Conservation (phyloP, 2,797 vertebrate genomes). For the Cirrhinus mrigala region DNA sequence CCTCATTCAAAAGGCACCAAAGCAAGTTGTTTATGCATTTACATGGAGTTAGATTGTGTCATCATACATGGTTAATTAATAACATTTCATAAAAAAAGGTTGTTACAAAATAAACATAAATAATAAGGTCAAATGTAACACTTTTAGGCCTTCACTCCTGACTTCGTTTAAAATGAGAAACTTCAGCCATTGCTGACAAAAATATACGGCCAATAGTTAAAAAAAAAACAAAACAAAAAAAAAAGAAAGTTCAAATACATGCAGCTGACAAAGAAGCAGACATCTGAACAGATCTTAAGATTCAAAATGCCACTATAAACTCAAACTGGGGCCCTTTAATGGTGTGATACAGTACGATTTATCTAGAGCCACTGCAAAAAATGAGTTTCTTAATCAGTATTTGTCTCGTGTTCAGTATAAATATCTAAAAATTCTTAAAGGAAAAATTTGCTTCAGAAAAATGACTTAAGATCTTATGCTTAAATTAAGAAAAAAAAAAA, state of each 20-base stretch:
- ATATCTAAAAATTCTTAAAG: neutral
- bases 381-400: too few relatives aligned
- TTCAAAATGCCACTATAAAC: neutral
- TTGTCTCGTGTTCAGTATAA: neutral
- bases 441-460: neutral
- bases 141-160: neutral
- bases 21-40: neutral
- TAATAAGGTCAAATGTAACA: neutral
- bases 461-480: neutral
- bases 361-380: constrained; percentile 21
- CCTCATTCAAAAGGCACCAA: neutral
- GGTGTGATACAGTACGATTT: constrained; percentile 2
- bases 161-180: constrained; percentile 5
- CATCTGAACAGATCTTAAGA: neutral
- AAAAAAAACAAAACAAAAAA: neutral
- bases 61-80: neutral
- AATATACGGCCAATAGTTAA: neutral
- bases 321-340: constrained; percentile 15
- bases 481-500: neutral
- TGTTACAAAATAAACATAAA: constrained; percentile 13
- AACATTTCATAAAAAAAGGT: constrained; percentile 1
- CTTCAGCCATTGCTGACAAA: neutral
- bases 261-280: neutral
- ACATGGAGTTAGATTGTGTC: neutral
- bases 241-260: constrained; percentile 10